phyloP scores from a whole-genome alignment of 2,888 invertebrate species.

The Apomyelois bistriatella region DNA sequence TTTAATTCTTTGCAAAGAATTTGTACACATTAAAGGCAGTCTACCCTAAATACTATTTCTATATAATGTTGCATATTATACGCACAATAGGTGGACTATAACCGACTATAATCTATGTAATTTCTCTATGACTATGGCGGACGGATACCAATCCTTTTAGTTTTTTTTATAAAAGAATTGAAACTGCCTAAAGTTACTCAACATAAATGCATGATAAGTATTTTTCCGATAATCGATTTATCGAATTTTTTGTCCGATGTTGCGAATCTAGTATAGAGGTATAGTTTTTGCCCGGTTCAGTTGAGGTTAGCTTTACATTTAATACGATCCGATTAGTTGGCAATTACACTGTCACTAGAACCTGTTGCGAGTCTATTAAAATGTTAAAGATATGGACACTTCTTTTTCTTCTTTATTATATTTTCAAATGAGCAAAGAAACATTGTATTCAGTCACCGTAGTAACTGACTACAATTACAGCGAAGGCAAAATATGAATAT shows the following conservation, averaged over 20 bases:
- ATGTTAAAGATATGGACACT: background rate
- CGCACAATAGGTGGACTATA: too few species aligned
- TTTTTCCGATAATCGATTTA: background rate
- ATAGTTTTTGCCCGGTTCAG: background rate
- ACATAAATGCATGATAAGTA: background rate
- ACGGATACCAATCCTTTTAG: too few species aligned
- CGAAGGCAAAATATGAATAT: too few species aligned
- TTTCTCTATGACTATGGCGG: too few species aligned
- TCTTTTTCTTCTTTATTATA: background rate
- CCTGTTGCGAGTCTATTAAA: background rate
- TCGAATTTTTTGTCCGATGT: background rate
- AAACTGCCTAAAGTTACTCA: background rate
- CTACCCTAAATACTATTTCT: too few species aligned
- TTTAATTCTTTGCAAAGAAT: too few species aligned
- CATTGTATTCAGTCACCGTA: too few species aligned
- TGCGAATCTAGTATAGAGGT: background rate
- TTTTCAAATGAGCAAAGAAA: background rate
- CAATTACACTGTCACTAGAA: conserved; percentile 2
- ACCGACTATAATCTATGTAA: too few species aligned
- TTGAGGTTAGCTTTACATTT: conserved; percentile 5
- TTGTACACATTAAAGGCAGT: too few species aligned
- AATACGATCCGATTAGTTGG: background rate
- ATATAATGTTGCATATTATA: too few species aligned
- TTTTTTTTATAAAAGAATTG: too few species aligned
- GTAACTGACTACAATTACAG: too few species aligned